Conservation (phyloP, 2,888 invertebrate genomes). For the Dorcus hopei region DNA sequence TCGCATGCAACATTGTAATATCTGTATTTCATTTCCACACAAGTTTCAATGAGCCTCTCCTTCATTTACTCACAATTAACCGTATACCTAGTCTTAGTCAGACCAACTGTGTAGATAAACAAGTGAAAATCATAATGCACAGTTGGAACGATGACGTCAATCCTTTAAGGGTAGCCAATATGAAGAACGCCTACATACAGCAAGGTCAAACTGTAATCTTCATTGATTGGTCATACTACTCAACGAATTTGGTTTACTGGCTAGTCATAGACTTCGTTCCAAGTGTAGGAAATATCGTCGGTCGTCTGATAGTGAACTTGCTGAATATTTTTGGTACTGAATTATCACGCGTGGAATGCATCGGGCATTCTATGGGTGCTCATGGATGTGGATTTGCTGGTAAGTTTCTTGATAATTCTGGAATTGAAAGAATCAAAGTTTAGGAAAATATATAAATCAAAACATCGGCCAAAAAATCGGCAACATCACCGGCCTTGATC, state of each 20-base stretch:
- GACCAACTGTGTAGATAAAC: too few relatives aligned
- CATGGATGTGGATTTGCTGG: conserved; percentile 12
- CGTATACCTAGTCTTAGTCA: too few relatives aligned
- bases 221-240: background rate
- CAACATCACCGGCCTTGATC: conserved; percentile 10
- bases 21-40: too few relatives aligned
- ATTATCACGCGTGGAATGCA: conserved; percentile 1
- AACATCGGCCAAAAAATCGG: conserved; percentile 6
- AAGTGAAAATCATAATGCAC: conserved; percentile 7
- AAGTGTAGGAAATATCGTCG: conserved; percentile 5
- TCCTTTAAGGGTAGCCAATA: conserved; percentile 1
- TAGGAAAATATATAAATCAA: conserved; percentile 5
- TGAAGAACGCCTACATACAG: background rate
- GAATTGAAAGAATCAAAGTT: too few relatives aligned
- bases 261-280: background rate
- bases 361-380: conserved; percentile 13
- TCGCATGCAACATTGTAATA: too few relatives aligned
- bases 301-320: conserved; percentile 1
- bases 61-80: too few relatives aligned
- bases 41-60: too few relatives aligned
- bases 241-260: background rate
- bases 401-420: too few relatives aligned
- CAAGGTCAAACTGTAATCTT: background rate
- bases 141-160: conserved; percentile 6
- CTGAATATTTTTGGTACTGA: conserved; percentile 1